Evolutionary conservation across 2,888 invertebrate genomes (phyloP), one percentile per base, ranked within the genome.

Genomic region (Drosophila incognita): DNA sequence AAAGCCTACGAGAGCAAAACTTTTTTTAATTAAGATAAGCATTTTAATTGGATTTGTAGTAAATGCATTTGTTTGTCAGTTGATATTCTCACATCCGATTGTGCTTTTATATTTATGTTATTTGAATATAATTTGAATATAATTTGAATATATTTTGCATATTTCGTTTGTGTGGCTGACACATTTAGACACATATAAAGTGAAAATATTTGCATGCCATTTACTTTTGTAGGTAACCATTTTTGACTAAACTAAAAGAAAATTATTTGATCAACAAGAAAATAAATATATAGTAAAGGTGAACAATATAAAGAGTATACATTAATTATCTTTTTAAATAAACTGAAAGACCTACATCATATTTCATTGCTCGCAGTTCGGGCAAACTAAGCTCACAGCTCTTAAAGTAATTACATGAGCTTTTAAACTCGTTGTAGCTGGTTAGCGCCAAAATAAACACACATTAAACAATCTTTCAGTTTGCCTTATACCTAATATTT

Each of bases 381-480:
- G 18, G 10, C 11, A 35, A 48, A 46, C 18, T 35, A 24, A 15
- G 24, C n/a, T 27, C 29, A 15, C 2, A 31, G 36, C 11, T n/a
- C 15, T 52, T 42, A 24, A 21, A 36, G 7, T 13, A 13, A 24
- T 24, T 35, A 18, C 7, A 48, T 10, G 10, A 27, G 33, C 13
- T 38, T 54, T 46, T 21, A 54, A 67, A 33, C 18, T 36, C 4
- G 18, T 48, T 49, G 33, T 36, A 38, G 38, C 61, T 48, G 63
- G 5, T 52, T 31, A n/a, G 31, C 13, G 11, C 8, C 8, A 49
- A 15, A 21, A 27, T 53, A 53, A 60, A 36, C 42, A 58, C 46
- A 40, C 18, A 40, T 66, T 53, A 48, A 60, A 66, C 21, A 60
- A 53, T 13, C 29, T 36, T 53, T 65, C 27, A 49, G 31, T 11